Evolutionary conservation across 2,888 invertebrate genomes (phyloP), one percentile per base, ranked within the genome.

Genomic region (Lacanobia oleracea): DNA sequence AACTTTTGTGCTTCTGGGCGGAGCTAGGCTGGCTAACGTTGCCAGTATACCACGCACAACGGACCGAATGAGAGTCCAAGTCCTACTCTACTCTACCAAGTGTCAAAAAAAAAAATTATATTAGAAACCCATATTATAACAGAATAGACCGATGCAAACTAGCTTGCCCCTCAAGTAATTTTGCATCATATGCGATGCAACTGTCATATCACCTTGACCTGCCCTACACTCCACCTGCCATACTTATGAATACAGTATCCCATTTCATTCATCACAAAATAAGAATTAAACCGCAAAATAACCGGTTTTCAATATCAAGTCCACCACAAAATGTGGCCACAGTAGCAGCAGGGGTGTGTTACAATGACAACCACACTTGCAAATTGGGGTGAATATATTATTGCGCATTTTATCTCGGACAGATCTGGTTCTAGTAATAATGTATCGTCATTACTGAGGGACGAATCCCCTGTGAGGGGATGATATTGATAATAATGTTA

Each of bases 371-470:
- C 21, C 70, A 50, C 68, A 77, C 68, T 69, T 66, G 77, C 18
- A 70, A 48, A 60, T 54, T 81, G 67, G 86, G 86, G 83, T 85
- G 85, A 72, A 86, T 85, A 81, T 56, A 81, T 82, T 77, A 83
- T 84, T 80, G 65, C 72, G 62, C 54, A 79, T 82, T 81, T 67
- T 81, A 81, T 79, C 60, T 64, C 18, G 53, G 40, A 79, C 60
- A 23, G 71, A 75, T 79, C 83, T 71, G 37, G 63, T 68, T 59
- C 62, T 27, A 7, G 51, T 74, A 40, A 69, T 83, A 54, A 67
- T 74, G 66, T 70, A 63, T 64, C 37, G 51, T 67, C 54, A 81
- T 79, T 67, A 67, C 23, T 6, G 33, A 53, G 67, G 61, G 72
- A 33, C 27, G 7, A 18, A 0, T 53, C 64, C 60, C 77, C 27